phyloP scores from a whole-genome alignment of 2,113 vertebrate genomes.

The Pachyramphus minor region DNA sequence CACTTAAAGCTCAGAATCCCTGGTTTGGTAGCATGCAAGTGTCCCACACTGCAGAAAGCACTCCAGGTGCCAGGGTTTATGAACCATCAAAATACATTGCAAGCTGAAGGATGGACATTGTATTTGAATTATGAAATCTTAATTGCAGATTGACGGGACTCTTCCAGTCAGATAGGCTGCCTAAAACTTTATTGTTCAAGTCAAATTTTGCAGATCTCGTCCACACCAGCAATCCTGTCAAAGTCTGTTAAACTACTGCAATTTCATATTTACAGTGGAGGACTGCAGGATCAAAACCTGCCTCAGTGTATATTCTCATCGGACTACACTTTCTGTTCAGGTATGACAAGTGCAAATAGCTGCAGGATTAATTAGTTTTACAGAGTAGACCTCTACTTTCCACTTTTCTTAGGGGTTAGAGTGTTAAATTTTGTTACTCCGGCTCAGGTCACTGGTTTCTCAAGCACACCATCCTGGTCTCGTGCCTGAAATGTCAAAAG shows the following conservation, averaged over 20 bases:
- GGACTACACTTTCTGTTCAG: neutral
- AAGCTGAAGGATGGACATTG: neutral
- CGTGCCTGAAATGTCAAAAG: neutral
- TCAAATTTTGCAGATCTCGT: neutral
- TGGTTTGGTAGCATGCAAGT: accelerated
- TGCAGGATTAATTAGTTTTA: neutral
- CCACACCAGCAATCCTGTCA: neutral
- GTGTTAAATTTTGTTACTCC: neutral
- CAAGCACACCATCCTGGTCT: neutral
- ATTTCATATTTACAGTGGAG: neutral
- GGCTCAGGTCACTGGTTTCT: neutral
- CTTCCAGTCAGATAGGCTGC: neutral
- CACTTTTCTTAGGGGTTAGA: neutral
- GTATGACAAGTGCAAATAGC: neutral
- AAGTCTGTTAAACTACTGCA: neutral
- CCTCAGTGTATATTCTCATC: neutral
- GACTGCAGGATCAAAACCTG: neutral
- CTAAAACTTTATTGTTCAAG: neutral
- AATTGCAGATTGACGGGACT: neutral
- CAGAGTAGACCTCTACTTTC: neutral
- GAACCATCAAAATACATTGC: neutral
- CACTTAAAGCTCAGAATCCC: neutral
- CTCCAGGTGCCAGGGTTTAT: neutral
- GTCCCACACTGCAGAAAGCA: neutral
- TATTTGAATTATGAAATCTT: neutral